phyloP scores from a whole-genome alignment of 2,113 vertebrate species.

The Arenaria interpres region DNA sequence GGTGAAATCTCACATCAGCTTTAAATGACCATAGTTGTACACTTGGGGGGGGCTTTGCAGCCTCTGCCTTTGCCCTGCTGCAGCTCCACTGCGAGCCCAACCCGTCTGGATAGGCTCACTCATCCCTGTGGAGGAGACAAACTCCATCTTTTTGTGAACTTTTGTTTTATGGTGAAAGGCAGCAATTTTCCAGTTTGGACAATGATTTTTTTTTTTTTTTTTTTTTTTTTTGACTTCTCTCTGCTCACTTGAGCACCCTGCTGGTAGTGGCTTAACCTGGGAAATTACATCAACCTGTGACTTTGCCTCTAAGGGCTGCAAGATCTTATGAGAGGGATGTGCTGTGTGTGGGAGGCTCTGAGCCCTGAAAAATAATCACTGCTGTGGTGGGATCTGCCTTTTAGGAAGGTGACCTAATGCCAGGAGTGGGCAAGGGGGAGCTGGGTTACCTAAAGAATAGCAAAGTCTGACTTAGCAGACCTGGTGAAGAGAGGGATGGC shows the following conservation, averaged over 20 bases:
- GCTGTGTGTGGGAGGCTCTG: neutral
- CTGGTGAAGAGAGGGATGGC: neutral
- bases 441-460: neutral
- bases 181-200: neutral
- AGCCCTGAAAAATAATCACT: neutral
- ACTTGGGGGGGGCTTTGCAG: neutral
- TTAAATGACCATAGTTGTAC: neutral
- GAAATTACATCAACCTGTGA: neutral
- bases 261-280: neutral
- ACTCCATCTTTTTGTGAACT: neutral
- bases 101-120: neutral
- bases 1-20: neutral
- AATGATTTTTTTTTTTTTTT: too few species aligned
- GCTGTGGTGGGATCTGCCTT: neutral
- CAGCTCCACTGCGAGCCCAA: neutral
- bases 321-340: neutral
- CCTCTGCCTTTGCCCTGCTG: neutral
- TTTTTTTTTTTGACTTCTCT: neutral
- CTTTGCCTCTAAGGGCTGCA: neutral
- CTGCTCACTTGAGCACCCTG: neutral
- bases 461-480: neutral
- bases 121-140: neutral
- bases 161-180: neutral
- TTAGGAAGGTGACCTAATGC: neutral
- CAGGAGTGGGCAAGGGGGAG: fast-evolving